A percentile compares a stretch with the other conserved stretches of the same genome.
Evolutionary conservation across 2,797 vertebrate genomes (phyloP).

Genomic region (Catostomus latipinnis): DNA sequence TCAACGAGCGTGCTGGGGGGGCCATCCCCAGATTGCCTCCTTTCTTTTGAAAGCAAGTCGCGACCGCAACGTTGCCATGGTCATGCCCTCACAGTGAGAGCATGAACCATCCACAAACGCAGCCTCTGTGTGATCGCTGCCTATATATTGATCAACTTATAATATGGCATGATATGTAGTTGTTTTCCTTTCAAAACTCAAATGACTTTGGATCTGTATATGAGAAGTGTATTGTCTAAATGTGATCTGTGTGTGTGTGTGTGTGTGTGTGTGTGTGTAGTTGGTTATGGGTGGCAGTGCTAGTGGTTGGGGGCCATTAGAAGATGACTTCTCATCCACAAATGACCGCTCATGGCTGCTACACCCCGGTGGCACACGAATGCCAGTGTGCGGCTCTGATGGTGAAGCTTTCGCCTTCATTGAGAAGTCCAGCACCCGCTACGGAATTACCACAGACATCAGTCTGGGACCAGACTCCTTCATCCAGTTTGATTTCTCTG

Average conservation of each 20-base stretch:
- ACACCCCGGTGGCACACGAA: slow-evolving; percentile 94
- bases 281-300: slow-evolving; percentile 97
- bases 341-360: slow-evolving; percentile 96
- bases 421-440: slow-evolving; percentile 97
- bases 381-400: slow-evolving; percentile 96
- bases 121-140: no score
- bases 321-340: slow-evolving; percentile 92
- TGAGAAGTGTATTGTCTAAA: neutral
- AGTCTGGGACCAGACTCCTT: slow-evolving; percentile 93
- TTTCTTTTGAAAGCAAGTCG: no score
- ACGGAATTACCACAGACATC: slow-evolving; percentile 94
- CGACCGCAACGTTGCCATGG: no score
- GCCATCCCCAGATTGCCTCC: no score
- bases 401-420: slow-evolving; percentile 97
- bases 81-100: no score
- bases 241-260: slow-evolving; percentile 13
- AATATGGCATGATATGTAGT: no score
- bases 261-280: slow-evolving; percentile 67
- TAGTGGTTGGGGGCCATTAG: slow-evolving; percentile 93
- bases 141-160: no score
- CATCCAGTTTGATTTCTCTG: slow-evolving; percentile 97
- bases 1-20: no score
- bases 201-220: neutral
- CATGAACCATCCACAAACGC: no score
- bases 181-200: no score